phyloP scores from a whole-genome alignment of 2,888 invertebrate species.

The Parochlus steinenii region DNA sequence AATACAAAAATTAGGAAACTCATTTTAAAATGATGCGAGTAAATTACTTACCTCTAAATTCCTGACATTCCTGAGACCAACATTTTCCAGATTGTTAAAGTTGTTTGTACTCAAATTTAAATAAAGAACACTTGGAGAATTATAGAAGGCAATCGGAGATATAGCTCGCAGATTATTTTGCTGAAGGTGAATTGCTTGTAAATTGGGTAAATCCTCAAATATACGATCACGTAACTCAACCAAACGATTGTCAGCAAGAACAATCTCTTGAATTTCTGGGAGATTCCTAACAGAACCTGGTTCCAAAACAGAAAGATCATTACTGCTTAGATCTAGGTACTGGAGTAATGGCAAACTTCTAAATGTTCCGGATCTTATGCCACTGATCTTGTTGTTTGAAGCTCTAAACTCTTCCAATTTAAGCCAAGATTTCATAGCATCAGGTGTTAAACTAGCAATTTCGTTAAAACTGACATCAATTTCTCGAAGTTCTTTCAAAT shows the following conservation, averaged over 20 bases:
- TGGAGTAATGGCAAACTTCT: constrained; percentile 50
- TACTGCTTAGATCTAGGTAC: constrained; percentile 62
- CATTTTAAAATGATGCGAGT: too few species aligned
- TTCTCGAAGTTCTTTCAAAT: constrained; percentile 47
- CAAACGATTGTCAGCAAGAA: constrained; percentile 55
- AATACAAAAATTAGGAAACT: too few species aligned
- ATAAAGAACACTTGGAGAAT: constrained; percentile 60
- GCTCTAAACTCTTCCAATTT: constrained; percentile 53
- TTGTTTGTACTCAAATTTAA: constrained; percentile 73
- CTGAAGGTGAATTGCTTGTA: constrained; percentile 53
- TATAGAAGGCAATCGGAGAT: constrained; percentile 56
- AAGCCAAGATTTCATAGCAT: constrained; percentile 49
- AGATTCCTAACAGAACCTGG: constrained; percentile 52
- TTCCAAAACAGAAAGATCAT: constrained; percentile 59
- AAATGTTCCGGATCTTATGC: constrained; percentile 54
- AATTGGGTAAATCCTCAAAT: constrained; percentile 56
- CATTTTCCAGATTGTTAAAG: constrained; percentile 53
- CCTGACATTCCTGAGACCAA: constrained; percentile 52
- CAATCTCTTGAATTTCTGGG: constrained; percentile 49
- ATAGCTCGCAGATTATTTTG: constrained; percentile 61
- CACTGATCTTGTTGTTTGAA: constrained; percentile 55
- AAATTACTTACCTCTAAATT: too few species aligned
- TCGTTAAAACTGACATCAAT: constrained; percentile 67
- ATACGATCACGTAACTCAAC: constrained; percentile 56
- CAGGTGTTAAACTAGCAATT: constrained; percentile 49